Conservation (phyloP, 2,113 vertebrate genomes). For the Anhinga anhinga region DNA sequence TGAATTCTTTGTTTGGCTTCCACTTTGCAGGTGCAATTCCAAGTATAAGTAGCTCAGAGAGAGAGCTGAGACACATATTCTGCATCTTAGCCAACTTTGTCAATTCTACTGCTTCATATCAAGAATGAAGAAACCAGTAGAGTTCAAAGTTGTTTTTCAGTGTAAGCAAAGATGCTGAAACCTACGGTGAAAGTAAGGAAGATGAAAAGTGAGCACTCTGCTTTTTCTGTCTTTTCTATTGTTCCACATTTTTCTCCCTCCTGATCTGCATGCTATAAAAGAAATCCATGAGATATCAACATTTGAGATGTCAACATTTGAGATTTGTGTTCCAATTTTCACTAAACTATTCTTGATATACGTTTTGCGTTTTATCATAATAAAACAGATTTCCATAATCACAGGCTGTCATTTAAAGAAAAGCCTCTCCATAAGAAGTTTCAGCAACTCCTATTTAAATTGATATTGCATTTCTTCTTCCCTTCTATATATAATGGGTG, state of each 20-base stretch:
- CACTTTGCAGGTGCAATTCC: background rate
- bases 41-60: background rate
- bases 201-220: background rate
- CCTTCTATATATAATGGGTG: background rate
- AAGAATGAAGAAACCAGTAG: background rate
- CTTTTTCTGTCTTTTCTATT: background rate
- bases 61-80: background rate
- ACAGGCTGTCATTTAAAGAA: constrained; percentile 21
- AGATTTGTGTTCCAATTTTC: constrained; percentile 25
- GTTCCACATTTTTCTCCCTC: background rate
- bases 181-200: background rate
- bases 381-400: constrained; percentile 13
- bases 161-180: background rate
- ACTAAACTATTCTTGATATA: constrained; percentile 26
- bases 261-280: background rate
- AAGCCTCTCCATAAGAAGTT: constrained; percentile 19
- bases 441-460: background rate
- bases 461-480: background rate
- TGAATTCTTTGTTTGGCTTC: background rate
- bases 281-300: constrained; percentile 17
- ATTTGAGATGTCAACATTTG: constrained; percentile 32
- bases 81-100: background rate
- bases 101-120: background rate
- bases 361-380: constrained; percentile 13
- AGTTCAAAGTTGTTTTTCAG: background rate